Conservation (phyloP, 2,797 vertebrate genomes). For the Pangasius djambal region DNA sequence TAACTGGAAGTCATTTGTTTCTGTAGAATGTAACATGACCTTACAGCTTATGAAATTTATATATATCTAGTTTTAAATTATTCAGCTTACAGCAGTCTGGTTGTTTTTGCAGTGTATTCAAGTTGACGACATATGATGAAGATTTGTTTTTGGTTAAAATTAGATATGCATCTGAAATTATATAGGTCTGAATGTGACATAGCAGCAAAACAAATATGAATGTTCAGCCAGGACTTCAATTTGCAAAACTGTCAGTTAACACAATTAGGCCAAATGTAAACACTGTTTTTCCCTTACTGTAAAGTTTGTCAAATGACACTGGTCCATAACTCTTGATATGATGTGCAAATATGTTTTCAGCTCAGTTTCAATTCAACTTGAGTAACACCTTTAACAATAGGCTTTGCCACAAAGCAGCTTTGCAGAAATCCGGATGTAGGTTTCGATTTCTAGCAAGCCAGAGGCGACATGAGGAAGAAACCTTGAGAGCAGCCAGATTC, state of each 20-base stretch:
- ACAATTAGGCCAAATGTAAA: neutral
- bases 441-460: neutral
- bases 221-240: neutral
- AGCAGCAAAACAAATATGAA: neutral
- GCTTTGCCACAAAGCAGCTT: neutral
- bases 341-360: neutral
- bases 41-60: neutral
- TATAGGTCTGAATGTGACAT: neutral
- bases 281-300: neutral
- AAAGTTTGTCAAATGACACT: neutral
- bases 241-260: too few relatives aligned
- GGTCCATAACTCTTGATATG: neutral
- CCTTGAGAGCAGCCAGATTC: neutral
- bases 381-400: neutral
- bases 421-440: neutral
- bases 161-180: neutral
- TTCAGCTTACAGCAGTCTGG: neutral
- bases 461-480: neutral
- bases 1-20: neutral
- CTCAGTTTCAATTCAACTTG: neutral
- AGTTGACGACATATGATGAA: neutral
- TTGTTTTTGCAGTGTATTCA: neutral
- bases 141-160: neutral
- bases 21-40: neutral
- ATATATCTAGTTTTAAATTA: neutral